Base-by-base conservation (phyloP, 2,888 invertebrate species). In the Ctenicera cuprea region DNA sequence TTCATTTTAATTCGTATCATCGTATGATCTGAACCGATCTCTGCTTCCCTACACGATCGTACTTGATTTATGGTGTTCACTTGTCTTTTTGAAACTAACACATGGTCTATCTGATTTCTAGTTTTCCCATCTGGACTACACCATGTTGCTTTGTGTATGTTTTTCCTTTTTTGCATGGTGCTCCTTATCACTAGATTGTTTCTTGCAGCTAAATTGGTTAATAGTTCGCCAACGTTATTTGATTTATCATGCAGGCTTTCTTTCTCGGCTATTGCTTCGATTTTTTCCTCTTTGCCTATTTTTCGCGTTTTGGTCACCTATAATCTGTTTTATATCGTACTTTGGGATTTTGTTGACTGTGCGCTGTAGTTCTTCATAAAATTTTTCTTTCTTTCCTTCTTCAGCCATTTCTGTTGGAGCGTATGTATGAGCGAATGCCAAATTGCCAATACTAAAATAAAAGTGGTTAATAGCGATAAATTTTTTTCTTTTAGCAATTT, bases 81-180 rank as follows among this genome's bases (percentile, higher is more conserved):
- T 16, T 37, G 33, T 14, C n/a, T 30, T 59, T 59, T 37, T 16
- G 38, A 59, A 33, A 59, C 16, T 59, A 59, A 3, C 30, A 59
- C 59, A 2, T 59, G 59, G 38, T 59, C 59, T 33, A n/a, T 30
- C n/a, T 37, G 33, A 33, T 30, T 59, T 33, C 12, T 30, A 5
- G 16, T 48, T 16, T 9, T 48, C n/a, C 48, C 20, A 18, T 20
- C 48, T 4, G 48, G 48, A 3, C 16, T 48, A 41, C 12, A 14
- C 41, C 41, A 41, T 12, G 41, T 41, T 41, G 2, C 41, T 14
- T 41, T 41, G 14, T 48, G 48, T 48, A 38, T 38, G n/a, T 38
- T 38, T 8, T 48, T 20, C n/a, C 48, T 48, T 48, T 20, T 1
- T 16, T 48, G 48, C 48, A 20, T 48, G 48, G 48, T 48, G 9